Base-by-base conservation (phyloP, 2,888 invertebrate genomes). In the Cyrtodaria siliqua region DNA sequence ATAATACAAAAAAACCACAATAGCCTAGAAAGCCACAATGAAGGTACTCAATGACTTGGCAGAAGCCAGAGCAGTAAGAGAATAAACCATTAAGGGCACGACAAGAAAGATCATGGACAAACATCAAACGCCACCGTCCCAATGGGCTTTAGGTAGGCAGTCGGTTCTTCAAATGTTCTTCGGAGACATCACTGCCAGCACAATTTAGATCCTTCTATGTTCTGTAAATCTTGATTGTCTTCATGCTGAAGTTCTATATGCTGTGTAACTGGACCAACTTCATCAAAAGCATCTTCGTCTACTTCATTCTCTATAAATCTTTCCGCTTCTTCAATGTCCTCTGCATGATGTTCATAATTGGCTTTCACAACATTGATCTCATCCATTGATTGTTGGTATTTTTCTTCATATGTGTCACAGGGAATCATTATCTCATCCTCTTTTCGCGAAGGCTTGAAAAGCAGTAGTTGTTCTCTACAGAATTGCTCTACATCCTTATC, bases 401-500 rank as follows among this genome's bases (percentile, higher is more conserved):
- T 71, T 38, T 57, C 61, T 53, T 75, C 66, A 66, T 55, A 82
- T 23, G 66, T 44, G 26, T 44, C 20, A 62, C 3, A 71, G 16
- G 20, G n/a, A 23, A n/a, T 62, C 12, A 60, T 4, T 14, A 83
- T 20, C 29, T 71, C 62, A 16, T 69, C 40, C 20, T 76, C 87
- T 8, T 69, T 87, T 38, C 87, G 42, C 90, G 89, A 90, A 1
- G 85, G 83, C 0, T 73, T 26, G 62, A 74, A 91, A 2, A 90
- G 69, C 89, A 90, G 86, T 0, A 62, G 8, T 33, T 18, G 3
- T 24, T 62, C 50, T 33, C 62, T 12, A 26, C 18, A 88, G 56
- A 74, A 82, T 52, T 89, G 80, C 8, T 74, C 50, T 9, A 68
- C 47, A 49, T 89, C 85, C 38, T 53, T 27, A 23, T 73, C 26